Conservation (phyloP, 2,888 invertebrate species). For the Rhyacophila evoluta region DNA sequence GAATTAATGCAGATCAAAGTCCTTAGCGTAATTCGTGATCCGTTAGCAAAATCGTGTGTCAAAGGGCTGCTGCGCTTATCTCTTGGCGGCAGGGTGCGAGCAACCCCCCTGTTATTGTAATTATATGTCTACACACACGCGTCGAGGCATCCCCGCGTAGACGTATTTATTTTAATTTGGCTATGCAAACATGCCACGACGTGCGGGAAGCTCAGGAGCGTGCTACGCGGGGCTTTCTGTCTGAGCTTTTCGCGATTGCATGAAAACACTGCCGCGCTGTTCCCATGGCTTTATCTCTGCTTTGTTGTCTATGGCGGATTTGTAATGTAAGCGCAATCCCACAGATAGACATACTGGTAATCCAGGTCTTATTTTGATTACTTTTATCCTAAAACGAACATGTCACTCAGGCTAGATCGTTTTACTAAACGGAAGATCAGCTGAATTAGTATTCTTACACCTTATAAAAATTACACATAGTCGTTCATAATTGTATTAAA, state of each 20-base stretch:
- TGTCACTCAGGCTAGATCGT: too few relatives aligned
- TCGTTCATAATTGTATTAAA: too few relatives aligned
- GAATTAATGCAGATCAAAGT: neutral
- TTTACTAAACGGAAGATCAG: too few relatives aligned
- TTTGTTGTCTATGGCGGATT: neutral
- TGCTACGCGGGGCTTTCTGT: neutral
- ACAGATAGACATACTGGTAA: too few relatives aligned
- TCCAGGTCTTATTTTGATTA: too few relatives aligned
- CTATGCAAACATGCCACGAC: slow-evolving; percentile 33
- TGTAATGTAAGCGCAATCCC: too few relatives aligned
- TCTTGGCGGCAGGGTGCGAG: slow-evolving; percentile 16
- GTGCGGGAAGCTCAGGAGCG: neutral
- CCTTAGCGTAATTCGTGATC: slow-evolving; percentile 3
- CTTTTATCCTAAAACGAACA: too few relatives aligned
- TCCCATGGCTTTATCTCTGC: neutral
- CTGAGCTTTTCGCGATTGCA: neutral
- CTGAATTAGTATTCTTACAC: too few relatives aligned
- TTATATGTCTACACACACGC: slow-evolving; percentile 10
- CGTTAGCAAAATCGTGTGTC: slow-evolving; percentile 12
- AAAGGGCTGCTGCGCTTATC: neutral
- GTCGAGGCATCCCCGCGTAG: neutral
- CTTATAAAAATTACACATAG: too few relatives aligned
- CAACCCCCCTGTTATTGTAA: slow-evolving; percentile 27
- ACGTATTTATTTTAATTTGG: slow-evolving; percentile 38
- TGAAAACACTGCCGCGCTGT: neutral